Conservation (phyloP, 2,888 invertebrate species). For the Tetheella fluctuosa region DNA sequence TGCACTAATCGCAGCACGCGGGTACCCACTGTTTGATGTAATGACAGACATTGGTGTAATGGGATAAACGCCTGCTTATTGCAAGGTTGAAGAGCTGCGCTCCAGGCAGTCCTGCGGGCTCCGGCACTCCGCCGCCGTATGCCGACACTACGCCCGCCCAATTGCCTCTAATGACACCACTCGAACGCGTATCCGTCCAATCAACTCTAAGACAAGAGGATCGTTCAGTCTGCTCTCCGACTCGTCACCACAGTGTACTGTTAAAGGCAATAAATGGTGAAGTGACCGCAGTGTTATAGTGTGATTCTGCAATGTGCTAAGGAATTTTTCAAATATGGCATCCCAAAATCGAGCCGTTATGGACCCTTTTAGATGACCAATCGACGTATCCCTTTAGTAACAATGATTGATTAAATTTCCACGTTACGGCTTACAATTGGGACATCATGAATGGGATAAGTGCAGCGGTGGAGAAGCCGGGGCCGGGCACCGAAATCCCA, state of each 20-base stretch:
- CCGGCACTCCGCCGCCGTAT: constrained; percentile 58
- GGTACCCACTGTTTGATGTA: constrained; percentile 70
- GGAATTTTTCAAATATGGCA: constrained; percentile 7
- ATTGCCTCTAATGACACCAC: constrained; percentile 79
- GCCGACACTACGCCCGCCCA: constrained; percentile 69
- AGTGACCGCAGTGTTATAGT: constrained; percentile 34
- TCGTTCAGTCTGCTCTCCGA: constrained; percentile 64
- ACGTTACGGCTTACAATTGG: constrained; percentile 32
- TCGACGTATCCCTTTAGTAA: constrained; percentile 25
- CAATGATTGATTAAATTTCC: constrained; percentile 58
- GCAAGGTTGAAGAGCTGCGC: constrained; percentile 76
- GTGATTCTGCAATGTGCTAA: constrained; percentile 20
- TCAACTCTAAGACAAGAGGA: constrained; percentile 77
- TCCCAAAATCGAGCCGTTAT: constrained; percentile 7
- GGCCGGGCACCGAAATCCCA: constrained; percentile 50
- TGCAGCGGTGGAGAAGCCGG: constrained; percentile 62
- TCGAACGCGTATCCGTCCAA: constrained; percentile 80
- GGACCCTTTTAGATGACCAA: constrained; percentile 1
- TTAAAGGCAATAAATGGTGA: constrained; percentile 16
- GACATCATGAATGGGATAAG: constrained; percentile 75
- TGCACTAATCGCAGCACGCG: constrained; percentile 66
- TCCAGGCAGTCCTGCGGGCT: constrained; percentile 68
- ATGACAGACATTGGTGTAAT: constrained; percentile 77
- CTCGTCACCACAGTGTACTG: constrained; percentile 51
- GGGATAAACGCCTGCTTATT: constrained; percentile 78